Evolutionary conservation across 2,113 vertebrate species (phyloP), one percentile per base, ranked within the genome.

Genomic region (Symphodus melops): DNA sequence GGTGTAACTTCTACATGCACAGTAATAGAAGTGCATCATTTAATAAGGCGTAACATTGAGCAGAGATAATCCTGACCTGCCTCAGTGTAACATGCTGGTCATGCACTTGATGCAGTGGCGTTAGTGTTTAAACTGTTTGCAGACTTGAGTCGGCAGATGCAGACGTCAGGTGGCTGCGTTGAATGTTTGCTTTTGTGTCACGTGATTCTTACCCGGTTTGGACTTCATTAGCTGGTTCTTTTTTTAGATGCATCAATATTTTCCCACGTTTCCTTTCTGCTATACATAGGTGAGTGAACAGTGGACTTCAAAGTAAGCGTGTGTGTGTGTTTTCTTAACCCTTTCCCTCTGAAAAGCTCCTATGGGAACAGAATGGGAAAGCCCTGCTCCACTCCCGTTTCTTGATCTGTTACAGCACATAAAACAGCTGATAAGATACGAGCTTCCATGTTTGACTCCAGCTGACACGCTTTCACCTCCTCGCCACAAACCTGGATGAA

Each of bases 261-360:
- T 75, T 65, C 37, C 46, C 37, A 9, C 48, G 14, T 72, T 39
- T 56, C 60, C 55, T 17, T 53, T 11, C 25, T 28, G 23, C 64
- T 51, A 64, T 49, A 73, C 39, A 68, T 72, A 70, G 56, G 72
- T 65, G 62, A 59, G 41, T 20, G 49, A 64, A 54, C 58, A 51
- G 65, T 36, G 28, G 13, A 77, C 79, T 76, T 84, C 82, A 84
- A 72, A 82, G 75, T 28, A 28, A 37, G 64, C 46, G 20, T 53
- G 61, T 52, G 46, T 52, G 46, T 60, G 19, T 89, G 90, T 88
- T 88, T 88, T 82, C 67, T 77, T 86, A 89, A 87, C 85, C 89
- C 81, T 76, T 74, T 79, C 74, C 63, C 81, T 84, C 77, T 76
- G 55, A 77, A 59, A 48, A 42, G 9, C 13, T 65, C 55, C 39